Percentiles rank a stretch among this genome's conserved stretches.
Conservation (phyloP, 37 sponge, comb jelly and placozoan genomes). For the Tethya wilhelma region DNA sequence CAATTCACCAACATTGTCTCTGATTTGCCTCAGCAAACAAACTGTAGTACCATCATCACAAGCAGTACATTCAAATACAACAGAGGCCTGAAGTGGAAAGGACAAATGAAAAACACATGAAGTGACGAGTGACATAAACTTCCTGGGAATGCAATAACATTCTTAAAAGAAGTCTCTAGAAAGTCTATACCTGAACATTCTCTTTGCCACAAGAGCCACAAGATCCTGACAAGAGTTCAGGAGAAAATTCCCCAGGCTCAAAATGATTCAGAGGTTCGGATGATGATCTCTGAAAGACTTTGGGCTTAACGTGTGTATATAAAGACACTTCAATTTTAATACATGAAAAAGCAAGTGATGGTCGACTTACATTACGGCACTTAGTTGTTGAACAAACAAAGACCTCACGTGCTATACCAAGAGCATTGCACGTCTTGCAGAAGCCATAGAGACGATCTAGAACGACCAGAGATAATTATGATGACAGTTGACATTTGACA, state of each 20-base stretch:
- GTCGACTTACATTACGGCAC: not conserved
- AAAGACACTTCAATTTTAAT: no score
- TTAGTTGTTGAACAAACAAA: not conserved
- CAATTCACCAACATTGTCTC: slow-evolving; percentile 30
- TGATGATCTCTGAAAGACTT: slow-evolving; percentile 6
- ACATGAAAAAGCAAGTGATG: no score
- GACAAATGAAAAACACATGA: not conserved
- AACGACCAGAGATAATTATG: not conserved
- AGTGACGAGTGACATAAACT: no score
- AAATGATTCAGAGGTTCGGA: slow-evolving; percentile 30
- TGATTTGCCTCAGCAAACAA: slow-evolving; percentile 37
- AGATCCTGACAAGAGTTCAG: slow-evolving; percentile 8
- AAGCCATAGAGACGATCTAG: slow-evolving; percentile 19
- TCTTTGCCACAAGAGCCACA: slow-evolving; percentile 9
- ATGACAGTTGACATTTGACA: no score
- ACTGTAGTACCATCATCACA: slow-evolving; percentile 17
- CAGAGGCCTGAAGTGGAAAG: slow-evolving; percentile 38
- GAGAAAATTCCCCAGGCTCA: not conserved
- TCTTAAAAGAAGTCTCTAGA: not conserved
- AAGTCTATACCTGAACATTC: not conserved
- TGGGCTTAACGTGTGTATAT: no score
- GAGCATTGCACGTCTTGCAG: slow-evolving; percentile 19
- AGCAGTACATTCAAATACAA: slow-evolving; percentile 38
- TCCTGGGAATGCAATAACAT: no score
- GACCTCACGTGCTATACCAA: not conserved